These are phyloP conservation scores for Eulemur albifrons DNA, from an alignment of 2,797 vertebrate species.

Conservation along the genomic window DNA sequence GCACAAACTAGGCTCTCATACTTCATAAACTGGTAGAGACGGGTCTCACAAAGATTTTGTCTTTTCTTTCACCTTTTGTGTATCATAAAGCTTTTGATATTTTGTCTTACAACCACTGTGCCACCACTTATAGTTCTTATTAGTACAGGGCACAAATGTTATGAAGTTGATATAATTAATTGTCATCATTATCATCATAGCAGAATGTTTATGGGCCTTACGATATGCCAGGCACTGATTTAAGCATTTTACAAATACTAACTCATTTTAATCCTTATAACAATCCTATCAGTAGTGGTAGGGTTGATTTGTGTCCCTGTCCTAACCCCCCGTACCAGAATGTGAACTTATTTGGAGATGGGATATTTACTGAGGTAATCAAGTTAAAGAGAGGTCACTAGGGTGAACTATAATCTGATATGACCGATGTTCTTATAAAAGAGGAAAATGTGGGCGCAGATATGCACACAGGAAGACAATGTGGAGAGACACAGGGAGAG, in stretches of 20 bases:
- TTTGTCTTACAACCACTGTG: not conserved
- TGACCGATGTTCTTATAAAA: not conserved
- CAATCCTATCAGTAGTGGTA: not conserved
- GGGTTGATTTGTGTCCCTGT: not conserved
- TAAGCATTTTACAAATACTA: conserved; percentile 17
- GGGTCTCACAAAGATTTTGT: conserved; percentile 32
- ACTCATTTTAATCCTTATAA: not conserved
- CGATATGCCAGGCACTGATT: not conserved
- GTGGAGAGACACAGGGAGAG: not conserved
- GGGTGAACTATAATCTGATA: not conserved
- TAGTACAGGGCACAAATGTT: not conserved
- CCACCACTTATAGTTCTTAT: not conserved
- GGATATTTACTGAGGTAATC: not conserved
- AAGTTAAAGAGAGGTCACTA: not conserved
- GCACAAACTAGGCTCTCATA: not conserved
- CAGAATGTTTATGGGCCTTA: not conserved
- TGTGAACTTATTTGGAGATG: not conserved
- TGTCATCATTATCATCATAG: not conserved
- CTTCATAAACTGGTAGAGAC: not conserved
- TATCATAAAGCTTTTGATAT: not conserved
- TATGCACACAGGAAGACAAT: not conserved
- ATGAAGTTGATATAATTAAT: conserved; percentile 32
- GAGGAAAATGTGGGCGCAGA: not conserved
- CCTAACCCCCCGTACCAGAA: not conserved
- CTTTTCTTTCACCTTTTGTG: conserved; percentile 45